Percentiles rank a stretch among this genome's conserved stretches.
These are phyloP conservation scores for Eolophus roseicapilla DNA, from an alignment of 2,113 vertebrate genomes.

Conservation along the genomic window DNA sequence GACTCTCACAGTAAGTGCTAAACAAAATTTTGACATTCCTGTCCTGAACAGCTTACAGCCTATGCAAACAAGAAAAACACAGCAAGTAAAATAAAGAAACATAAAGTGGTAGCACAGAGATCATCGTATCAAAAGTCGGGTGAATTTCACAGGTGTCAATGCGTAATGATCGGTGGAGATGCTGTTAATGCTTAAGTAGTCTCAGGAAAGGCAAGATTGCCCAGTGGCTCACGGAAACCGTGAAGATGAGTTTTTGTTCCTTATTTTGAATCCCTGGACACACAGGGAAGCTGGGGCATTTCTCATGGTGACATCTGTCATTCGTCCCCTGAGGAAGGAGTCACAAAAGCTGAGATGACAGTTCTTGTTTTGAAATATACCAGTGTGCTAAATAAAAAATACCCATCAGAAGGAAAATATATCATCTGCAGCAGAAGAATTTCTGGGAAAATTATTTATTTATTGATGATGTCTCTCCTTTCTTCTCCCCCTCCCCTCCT, in stretches of 20 bases:
- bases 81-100: background rate
- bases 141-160: background rate
- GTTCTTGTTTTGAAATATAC: constrained; percentile 35
- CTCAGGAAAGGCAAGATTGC: background rate
- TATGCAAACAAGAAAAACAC: background rate
- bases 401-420: background rate
- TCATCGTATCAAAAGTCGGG: background rate
- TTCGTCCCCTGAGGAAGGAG: constrained; percentile 68
- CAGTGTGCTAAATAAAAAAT: constrained; percentile 61
- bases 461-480: constrained; percentile 66
- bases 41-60: background rate
- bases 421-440: background rate
- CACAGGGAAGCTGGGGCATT: constrained; percentile 61
- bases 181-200: background rate
- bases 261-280: background rate
- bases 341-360: constrained; percentile 54
- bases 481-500: background rate
- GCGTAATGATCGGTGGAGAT: background rate
- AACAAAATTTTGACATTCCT: background rate
- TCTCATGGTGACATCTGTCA: constrained; percentile 71
- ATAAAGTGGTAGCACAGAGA: background rate
- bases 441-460: constrained; percentile 72
- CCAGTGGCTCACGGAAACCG: background rate
- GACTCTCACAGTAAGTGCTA: background rate
- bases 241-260: background rate